These are phyloP conservation scores for Prionailurus bengalensis DNA, from an alignment of 2,113 vertebrate species.

Conservation along the genomic window DNA sequence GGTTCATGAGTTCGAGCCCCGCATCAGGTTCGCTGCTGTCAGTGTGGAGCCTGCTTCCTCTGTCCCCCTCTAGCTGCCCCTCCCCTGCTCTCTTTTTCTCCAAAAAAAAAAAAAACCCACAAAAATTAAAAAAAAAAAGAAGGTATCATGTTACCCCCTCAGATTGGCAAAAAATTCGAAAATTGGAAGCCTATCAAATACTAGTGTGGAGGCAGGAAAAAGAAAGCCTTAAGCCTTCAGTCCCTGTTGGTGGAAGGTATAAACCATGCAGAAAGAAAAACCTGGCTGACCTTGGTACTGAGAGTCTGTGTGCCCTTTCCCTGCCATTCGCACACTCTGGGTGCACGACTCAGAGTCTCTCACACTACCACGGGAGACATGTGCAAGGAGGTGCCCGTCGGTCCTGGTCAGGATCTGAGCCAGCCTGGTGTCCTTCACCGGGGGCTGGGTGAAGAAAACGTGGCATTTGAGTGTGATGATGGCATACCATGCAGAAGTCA, in stretches of 20 bases:
- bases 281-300: too few relatives aligned
- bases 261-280: background rate
- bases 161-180: background rate
- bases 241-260: background rate
- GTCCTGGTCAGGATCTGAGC: background rate
- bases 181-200: background rate
- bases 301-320: too few relatives aligned
- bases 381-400: background rate
- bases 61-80: too few relatives aligned
- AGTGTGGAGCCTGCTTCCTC: too few relatives aligned
- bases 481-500: accelerated
- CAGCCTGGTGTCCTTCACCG: background rate
- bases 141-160: background rate
- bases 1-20: too few relatives aligned
- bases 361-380: accelerated
- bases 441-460: background rate
- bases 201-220: background rate
- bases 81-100: too few relatives aligned
- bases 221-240: background rate
- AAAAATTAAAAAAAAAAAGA: background rate
- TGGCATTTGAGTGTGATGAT: accelerated
- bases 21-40: too few relatives aligned
- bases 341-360: background rate
- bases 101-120: too few relatives aligned
- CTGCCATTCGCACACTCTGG: background rate